A percentile compares a stretch with the other conserved stretches of the same genome.
These are phyloP conservation scores for Heteractis magnifica DNA, from an alignment of 92 coral and sea anemone genomes.

Conservation along the genomic window DNA sequence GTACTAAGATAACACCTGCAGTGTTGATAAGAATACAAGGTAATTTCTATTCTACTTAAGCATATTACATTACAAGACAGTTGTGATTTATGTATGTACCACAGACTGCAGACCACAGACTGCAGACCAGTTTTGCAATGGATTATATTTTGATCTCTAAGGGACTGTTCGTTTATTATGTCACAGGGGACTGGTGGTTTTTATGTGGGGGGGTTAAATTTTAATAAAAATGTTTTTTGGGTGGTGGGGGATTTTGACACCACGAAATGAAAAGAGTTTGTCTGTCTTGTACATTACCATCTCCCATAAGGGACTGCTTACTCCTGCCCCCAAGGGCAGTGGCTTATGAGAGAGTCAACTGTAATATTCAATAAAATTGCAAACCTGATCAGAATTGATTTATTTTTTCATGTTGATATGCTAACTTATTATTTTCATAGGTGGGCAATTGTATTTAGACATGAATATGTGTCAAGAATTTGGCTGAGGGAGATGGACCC, in stretches of 20 bases:
- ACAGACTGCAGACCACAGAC: not conserved
- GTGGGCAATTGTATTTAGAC: constrained; percentile 29
- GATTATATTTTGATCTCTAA: no score
- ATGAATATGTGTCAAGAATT: constrained; percentile 23
- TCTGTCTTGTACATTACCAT: no score
- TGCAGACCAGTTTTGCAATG: not conserved
- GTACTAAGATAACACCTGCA: not conserved
- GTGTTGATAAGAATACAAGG: not conserved
- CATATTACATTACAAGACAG: not conserved
- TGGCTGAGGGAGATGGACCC: constrained; percentile 31
- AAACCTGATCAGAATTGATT: not conserved
- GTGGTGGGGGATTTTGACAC: no score
- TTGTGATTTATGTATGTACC: not conserved
- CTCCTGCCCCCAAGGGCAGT: no score
- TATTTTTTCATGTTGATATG: constrained; percentile 7
- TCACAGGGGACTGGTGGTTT: no score
- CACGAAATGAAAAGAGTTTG: no score
- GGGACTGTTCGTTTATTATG: no score
- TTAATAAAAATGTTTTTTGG: no score
- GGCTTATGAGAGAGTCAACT: no score
- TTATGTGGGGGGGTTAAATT: no score
- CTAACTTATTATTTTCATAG: not conserved
- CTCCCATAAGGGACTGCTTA: no score
- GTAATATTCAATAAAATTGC: no score
- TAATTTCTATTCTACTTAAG: not conserved